These are phyloP conservation scores for Leptopilina drosophilae DNA, from an alignment of 2,888 invertebrate species.

Conservation along the genomic window DNA sequence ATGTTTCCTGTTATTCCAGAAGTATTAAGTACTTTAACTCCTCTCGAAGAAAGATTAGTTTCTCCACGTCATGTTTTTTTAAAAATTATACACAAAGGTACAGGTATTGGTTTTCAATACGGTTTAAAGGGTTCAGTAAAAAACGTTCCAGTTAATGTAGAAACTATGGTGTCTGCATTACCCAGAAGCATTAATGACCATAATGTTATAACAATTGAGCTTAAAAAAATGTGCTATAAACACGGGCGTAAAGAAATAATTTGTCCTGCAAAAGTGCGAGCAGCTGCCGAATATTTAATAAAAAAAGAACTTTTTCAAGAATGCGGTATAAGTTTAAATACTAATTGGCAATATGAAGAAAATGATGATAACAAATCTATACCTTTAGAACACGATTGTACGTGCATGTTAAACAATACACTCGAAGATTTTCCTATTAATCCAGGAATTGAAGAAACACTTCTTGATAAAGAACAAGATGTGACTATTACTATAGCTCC, in stretches of 20 bases:
- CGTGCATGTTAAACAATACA: not conserved
- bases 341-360: slow-evolving; percentile 37
- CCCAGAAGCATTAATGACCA: slow-evolving; percentile 44
- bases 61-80: slow-evolving; percentile 51
- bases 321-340: slow-evolving; percentile 46
- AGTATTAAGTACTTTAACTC: slow-evolving; percentile 45
- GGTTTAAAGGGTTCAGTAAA: slow-evolving; percentile 50
- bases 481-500: not conserved
- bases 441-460: slow-evolving; percentile 40
- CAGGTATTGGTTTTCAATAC: slow-evolving; percentile 50
- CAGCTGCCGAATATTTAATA: slow-evolving; percentile 45
- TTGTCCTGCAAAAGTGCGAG: slow-evolving; percentile 45
- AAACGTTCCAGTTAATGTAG: slow-evolving; percentile 51
- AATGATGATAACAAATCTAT: slow-evolving; percentile 25
- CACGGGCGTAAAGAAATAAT: slow-evolving; percentile 47
- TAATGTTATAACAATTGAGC: not conserved
- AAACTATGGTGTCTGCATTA: slow-evolving; percentile 47
- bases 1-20: slow-evolving; percentile 47
- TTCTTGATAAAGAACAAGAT: slow-evolving; percentile 30
- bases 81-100: slow-evolving; percentile 44
- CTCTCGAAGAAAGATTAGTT: slow-evolving; percentile 52
- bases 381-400: slow-evolving; percentile 14
- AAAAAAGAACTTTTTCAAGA: slow-evolving; percentile 42
- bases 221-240: slow-evolving; percentile 43
- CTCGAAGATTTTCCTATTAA: slow-evolving; percentile 44